Evolutionary conservation across 2,797 vertebrate species (phyloP).

Genomic region (Phoeniculus purpureus): DNA sequence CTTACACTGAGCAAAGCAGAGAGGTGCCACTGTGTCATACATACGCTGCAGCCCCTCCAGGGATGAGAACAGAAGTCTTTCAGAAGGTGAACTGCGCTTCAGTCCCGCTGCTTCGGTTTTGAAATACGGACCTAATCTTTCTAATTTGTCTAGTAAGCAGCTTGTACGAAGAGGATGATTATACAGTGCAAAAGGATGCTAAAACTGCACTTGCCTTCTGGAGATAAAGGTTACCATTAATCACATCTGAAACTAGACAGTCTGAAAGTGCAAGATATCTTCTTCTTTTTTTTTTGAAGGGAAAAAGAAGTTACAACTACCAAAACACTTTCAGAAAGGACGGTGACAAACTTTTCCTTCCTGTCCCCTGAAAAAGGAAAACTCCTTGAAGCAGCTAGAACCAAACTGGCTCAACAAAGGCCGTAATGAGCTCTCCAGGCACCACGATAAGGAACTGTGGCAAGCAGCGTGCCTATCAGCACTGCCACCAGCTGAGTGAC

Average conservation of each 20-base stretch:
- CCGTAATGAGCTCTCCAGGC: not conserved
- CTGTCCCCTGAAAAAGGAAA: not conserved
- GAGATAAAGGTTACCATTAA: constrained; percentile 49
- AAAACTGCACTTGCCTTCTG: not conserved
- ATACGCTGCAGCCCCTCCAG: not conserved
- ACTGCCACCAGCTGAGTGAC: not conserved
- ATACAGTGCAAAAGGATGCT: not conserved
- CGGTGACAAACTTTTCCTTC: constrained; percentile 36
- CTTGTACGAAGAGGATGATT: not conserved
- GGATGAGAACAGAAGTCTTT: not conserved
- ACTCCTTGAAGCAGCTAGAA: not conserved
- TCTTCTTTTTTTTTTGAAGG: not conserved
- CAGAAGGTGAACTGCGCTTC: not conserved
- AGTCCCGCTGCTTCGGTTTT: not conserved
- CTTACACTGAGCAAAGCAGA: not conserved
- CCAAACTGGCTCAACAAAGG: not conserved
- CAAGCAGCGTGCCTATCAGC: not conserved
- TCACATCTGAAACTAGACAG: not conserved
- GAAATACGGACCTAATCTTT: not conserved
- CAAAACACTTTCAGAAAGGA: constrained; percentile 44
- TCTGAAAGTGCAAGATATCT: not conserved
- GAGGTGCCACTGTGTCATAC: not conserved
- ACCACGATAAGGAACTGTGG: not conserved
- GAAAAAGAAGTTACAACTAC: not conserved
- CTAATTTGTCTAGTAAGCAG: not conserved